These are phyloP conservation scores for Cacoxenus indagator DNA, from an alignment of 2,888 invertebrate genomes.

Conservation along the genomic window DNA sequence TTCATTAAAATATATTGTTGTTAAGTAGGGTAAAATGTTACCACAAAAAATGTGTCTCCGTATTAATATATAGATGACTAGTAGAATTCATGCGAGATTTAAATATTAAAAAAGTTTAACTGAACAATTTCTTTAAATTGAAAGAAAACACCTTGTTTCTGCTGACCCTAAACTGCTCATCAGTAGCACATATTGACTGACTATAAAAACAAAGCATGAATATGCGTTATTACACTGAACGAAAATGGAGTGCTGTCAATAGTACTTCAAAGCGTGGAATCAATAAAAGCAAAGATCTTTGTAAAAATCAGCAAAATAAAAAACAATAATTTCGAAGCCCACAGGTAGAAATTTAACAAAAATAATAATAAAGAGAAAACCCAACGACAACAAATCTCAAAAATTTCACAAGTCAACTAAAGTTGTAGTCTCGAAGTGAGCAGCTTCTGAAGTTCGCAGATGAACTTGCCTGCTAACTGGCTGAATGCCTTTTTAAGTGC, in stretches of 20 bases:
- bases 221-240: background rate
- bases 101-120: background rate
- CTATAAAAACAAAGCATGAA: background rate
- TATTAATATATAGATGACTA: too few relatives aligned
- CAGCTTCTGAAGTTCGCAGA: background rate
- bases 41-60: too few relatives aligned
- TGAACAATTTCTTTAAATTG: background rate
- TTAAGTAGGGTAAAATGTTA: too few relatives aligned
- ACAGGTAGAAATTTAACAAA: background rate
- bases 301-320: background rate
- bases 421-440: background rate
- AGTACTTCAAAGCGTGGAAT: background rate
- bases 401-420: conserved; percentile 12
- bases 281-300: background rate
- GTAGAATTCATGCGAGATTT: background rate
- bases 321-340: background rate
- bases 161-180: background rate
- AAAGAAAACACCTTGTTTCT: background rate
- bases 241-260: background rate
- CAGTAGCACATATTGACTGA: background rate
- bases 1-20: too few relatives aligned
- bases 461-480: background rate
- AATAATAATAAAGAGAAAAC: background rate
- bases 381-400: background rate
- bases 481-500: conserved; percentile 47